A percentile compares a stretch with the other conserved stretches of the same genome.
phyloP scores from a whole-genome alignment of 37 sponge, comb jelly and placozoan genomes.

The Mnemiopsis leidyi region DNA sequence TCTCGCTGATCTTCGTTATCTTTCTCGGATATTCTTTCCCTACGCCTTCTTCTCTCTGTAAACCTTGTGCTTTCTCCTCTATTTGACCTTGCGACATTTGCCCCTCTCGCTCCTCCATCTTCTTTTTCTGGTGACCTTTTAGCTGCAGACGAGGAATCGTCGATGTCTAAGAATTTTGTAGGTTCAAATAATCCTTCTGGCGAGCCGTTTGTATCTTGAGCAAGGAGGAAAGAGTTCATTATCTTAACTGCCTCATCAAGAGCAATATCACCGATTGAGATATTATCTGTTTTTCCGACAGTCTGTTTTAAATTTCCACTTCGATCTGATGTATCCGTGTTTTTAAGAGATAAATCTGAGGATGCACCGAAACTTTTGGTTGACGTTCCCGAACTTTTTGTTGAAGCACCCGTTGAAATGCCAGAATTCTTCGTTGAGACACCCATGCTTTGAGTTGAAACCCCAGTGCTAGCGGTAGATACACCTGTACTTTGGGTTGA shows the following conservation, averaged over 20 bases:
- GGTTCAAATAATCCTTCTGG: no score
- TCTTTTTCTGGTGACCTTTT: no score
- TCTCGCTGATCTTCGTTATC: background rate
- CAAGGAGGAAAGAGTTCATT: background rate
- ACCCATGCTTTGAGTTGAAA: constrained; percentile 19
- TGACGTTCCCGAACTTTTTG: background rate
- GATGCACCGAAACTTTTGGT: background rate
- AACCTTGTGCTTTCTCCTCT: background rate
- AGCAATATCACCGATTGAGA: no score
- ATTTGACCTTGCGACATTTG: no score
- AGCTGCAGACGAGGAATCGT: no score
- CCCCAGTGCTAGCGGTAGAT: background rate
- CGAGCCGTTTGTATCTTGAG: background rate
- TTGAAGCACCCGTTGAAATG: background rate
- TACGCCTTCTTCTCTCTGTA: background rate
- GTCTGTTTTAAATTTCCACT: no score
- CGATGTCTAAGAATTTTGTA: no score
- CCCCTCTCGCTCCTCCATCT: no score
- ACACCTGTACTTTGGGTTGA: constrained; percentile 49
- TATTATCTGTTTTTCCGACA: no score
- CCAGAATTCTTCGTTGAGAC: background rate
- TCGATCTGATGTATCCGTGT: no score
- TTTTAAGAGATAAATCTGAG: no score
- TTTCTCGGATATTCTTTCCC: background rate
- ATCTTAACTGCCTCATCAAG: no score